Evolutionary conservation across 2,888 invertebrate genomes (phyloP).

Genomic region (Azorinus chamasolen): DNA sequence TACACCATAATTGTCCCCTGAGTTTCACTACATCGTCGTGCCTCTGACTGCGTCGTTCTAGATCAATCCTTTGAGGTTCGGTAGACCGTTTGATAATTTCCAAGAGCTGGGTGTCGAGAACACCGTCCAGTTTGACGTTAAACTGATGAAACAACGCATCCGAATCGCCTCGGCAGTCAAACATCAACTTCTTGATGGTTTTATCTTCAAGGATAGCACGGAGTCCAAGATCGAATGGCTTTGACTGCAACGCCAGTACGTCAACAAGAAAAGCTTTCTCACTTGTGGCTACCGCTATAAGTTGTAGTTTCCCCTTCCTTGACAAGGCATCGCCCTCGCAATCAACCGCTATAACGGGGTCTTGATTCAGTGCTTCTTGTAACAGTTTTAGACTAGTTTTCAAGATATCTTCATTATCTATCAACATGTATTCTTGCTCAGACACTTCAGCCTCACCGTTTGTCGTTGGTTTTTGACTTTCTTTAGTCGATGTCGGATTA

Average conservation of each 20-base stretch:
- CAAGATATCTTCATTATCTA: too few relatives aligned
- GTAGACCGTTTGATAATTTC: conserved; percentile 14
- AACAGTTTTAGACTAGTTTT: too few relatives aligned
- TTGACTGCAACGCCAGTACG: conserved; percentile 5
- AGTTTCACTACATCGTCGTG: conserved; percentile 6
- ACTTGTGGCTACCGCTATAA: too few relatives aligned
- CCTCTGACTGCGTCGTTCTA: conserved; percentile 6
- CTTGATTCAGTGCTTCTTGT: too few relatives aligned
- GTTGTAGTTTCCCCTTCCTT: too few relatives aligned
- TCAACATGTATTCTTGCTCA: too few relatives aligned
- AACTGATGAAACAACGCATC: conserved; percentile 29
- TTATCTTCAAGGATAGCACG: conserved; percentile 30
- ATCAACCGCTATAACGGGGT: too few relatives aligned
- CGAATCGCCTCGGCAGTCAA: conserved; percentile 36
- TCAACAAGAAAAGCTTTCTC: too few relatives aligned
- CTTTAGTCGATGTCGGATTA: too few relatives aligned
- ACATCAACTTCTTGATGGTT: conserved; percentile 27
- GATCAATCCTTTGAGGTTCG: not conserved
- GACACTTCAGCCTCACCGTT: too few relatives aligned
- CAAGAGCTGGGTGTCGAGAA: conserved; percentile 22
- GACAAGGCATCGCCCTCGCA: too few relatives aligned
- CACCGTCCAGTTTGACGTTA: conserved; percentile 20
- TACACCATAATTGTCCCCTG: conserved; percentile 6
- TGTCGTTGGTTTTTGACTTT: too few relatives aligned
- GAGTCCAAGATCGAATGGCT: conserved; percentile 25